Evolutionary conservation across 2,113 vertebrate species (phyloP).

Genomic region (Corythoichthys intestinalis): DNA sequence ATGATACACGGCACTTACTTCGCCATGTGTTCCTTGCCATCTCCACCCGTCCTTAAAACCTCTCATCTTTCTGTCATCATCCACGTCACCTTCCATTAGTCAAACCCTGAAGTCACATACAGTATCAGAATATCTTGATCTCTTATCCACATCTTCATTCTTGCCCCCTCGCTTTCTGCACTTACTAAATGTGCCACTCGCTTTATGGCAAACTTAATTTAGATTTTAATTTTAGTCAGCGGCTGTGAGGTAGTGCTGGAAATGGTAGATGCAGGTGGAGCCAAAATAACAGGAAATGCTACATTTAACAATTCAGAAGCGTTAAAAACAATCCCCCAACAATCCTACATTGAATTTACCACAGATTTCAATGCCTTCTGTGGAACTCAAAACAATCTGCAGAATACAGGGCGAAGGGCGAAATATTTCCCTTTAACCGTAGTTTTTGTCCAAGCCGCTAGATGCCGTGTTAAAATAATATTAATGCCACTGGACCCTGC

Average conservation of each 20-base stretch:
- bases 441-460: too few relatives aligned
- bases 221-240: conserved; percentile 34
- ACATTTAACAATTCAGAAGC: too few relatives aligned
- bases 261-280: background rate
- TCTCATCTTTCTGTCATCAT: conserved; percentile 36
- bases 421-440: too few relatives aligned
- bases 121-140: conserved; percentile 22
- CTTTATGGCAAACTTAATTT: conserved; percentile 41
- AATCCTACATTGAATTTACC: too few relatives aligned
- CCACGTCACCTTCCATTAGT: conserved; percentile 43
- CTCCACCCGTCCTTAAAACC: background rate
- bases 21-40: background rate
- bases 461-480: too few relatives aligned
- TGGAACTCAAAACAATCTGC: too few relatives aligned
- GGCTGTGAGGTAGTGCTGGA: background rate
- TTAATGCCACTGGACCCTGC: too few relatives aligned
- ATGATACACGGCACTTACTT: conserved; percentile 2
- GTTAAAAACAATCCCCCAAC: too few relatives aligned
- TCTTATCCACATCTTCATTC: conserved; percentile 26
- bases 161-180: conserved; percentile 12
- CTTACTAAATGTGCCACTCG: conserved; percentile 10
- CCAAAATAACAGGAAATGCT: background rate
- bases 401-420: too few relatives aligned
- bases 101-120: conserved; percentile 17
- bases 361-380: too few relatives aligned